Conservation (phyloP, 2,888 invertebrate species). For the Netelia virgata region DNA sequence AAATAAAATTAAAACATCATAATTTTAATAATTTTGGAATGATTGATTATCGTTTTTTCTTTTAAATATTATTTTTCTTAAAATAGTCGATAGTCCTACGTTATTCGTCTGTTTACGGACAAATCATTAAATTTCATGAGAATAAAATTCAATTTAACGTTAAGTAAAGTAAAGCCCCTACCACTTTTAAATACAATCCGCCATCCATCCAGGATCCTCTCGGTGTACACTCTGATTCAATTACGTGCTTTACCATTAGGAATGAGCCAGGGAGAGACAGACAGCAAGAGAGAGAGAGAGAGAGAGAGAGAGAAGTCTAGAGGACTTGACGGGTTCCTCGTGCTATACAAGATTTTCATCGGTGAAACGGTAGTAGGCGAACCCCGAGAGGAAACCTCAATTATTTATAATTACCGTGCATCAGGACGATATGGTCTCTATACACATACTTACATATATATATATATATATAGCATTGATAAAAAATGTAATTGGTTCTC, state of each 20-base stretch:
- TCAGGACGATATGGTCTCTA: conserved; percentile 11
- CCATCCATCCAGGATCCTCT: not conserved
- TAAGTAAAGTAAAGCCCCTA: conserved; percentile 11
- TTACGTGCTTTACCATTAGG: conserved; percentile 50
- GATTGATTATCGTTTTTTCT: too few relatives aligned
- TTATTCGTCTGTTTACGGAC: not conserved
- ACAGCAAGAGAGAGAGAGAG: not conserved
- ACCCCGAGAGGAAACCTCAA: conserved; percentile 54
- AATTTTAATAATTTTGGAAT: too few relatives aligned
- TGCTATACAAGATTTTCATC: conserved; percentile 56
- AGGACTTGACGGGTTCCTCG: not conserved
- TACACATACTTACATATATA: conserved; percentile 4
- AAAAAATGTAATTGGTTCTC: conserved; percentile 60
- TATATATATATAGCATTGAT: conserved; percentile 33
- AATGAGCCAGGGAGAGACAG: not conserved
- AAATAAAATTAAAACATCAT: too few relatives aligned
- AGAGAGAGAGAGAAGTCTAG: conserved; percentile 17
- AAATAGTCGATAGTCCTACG: not conserved
- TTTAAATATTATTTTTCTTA: not conserved
- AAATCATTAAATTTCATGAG: conserved; percentile 12
- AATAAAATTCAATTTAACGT: conserved; percentile 27
- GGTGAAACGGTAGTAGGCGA: conserved; percentile 17
- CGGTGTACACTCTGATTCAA: conserved; percentile 47
- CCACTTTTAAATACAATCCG: conserved; percentile 28
- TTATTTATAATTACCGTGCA: conserved; percentile 67